phyloP scores from a whole-genome alignment of 1,140 invertebrate species.

The Acyrthosiphon pisum region DNA sequence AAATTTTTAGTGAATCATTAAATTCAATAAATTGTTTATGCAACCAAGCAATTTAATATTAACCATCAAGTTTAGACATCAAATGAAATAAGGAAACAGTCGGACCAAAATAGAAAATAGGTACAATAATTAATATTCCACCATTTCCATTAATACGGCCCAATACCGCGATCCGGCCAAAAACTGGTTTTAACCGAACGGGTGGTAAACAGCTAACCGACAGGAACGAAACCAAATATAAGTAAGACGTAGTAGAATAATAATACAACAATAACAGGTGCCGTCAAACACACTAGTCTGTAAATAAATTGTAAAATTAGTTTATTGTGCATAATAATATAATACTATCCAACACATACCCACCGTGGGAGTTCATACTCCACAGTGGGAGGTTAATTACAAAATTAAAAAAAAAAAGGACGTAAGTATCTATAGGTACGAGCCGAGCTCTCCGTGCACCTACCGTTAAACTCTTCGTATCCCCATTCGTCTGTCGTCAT shows the following conservation, averaged over 20 bases:
- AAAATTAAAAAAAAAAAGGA: no score
- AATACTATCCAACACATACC: background rate
- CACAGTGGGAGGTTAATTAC: background rate
- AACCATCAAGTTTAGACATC: background rate
- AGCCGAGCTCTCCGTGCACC: background rate
- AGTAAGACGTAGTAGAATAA: background rate
- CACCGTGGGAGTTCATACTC: background rate
- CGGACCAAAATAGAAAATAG: background rate
- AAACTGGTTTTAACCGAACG: background rate
- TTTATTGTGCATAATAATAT: background rate
- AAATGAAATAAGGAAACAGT: background rate
- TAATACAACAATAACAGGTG: background rate
- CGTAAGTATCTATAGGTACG: no score
- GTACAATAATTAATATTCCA: background rate
- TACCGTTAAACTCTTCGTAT: conserved; percentile 52
- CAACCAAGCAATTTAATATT: background rate
- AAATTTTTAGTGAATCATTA: no score
- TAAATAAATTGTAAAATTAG: background rate
- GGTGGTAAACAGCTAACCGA: background rate
- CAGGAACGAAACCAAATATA: background rate
- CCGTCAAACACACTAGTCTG: background rate
- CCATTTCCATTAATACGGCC: background rate
- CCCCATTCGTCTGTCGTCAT: conserved; percentile 38
- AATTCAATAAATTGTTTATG: no score
- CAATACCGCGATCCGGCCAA: background rate